These are phyloP conservation scores for Phenganax marumi DNA, from an alignment of 92 coral and sea anemone species.

Conservation along the genomic window DNA sequence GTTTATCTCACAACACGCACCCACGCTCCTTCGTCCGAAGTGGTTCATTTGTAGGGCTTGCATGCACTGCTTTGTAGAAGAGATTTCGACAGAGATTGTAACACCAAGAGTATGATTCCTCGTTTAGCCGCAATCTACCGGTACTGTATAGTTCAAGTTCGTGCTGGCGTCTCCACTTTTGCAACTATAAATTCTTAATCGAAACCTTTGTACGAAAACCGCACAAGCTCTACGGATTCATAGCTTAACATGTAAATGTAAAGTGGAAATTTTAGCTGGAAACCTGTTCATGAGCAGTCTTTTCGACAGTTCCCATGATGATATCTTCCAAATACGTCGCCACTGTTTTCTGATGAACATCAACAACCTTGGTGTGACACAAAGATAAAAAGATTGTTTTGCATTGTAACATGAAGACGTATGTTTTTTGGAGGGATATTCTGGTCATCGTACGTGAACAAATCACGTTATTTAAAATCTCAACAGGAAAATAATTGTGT, in stretches of 20 bases:
- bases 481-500: no score
- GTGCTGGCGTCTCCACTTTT: no score
- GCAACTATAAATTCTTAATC: no score
- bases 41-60: no score
- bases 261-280: background rate
- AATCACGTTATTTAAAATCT: background rate
- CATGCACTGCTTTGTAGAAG: no score
- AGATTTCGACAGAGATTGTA: no score
- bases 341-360: conserved; percentile 90
- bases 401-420: background rate
- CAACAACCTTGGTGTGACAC: conserved; percentile 63
- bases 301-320: conserved; percentile 82
- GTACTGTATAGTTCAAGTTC: no score
- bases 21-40: no score
- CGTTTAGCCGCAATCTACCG: no score
- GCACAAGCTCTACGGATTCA: background rate
- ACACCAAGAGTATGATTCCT: no score
- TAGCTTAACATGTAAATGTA: background rate
- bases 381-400: background rate
- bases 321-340: conserved; percentile 91
- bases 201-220: background rate
- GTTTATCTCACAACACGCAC: no score
- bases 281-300: conserved; percentile 92
- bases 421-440: background rate
- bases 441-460: background rate